Evolutionary conservation across 2,113 vertebrate genomes (phyloP), one percentile per base, ranked within the genome.

Genomic region (Neolamprologus sp.): DNA sequence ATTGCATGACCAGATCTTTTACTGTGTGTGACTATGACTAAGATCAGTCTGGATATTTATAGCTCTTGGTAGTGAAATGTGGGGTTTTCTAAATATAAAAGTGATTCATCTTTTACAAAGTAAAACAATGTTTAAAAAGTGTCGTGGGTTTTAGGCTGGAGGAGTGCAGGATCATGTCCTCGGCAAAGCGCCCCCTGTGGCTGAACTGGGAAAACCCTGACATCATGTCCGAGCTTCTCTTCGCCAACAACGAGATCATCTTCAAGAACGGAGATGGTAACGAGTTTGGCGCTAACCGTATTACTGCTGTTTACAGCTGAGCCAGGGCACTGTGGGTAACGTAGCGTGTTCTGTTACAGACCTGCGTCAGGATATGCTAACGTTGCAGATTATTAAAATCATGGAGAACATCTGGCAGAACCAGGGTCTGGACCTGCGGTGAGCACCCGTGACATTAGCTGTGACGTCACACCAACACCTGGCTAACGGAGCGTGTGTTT

Each of bases 371-470:
- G 98, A 99, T 89, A 99, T 99, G 98, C 78, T 99, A 87, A 99
- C 98, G 8, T 97, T 99, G 90, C 98, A 99, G 88, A 99, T 99
- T 90, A 98, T 99, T 82, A 97, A 97, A 90, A 99, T 99, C 91
- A 99, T 99, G 98, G 98, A 99, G 95, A 99, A 98, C 94, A 99
- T 99, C 94, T 99, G 98, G 98, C 98, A 99, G 95, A 99, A 98
- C 94, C 98, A 99, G 91, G 98, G 98, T 26, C 97, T 99, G 91
- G 98, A 99, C 95, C 97, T 99, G 89, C 97, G 98, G 98, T 98
- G 84, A 92, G 91, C 1, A 3, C 33, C 17, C 9, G 12, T 86
- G 2, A 58, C 80, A 71, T 83, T 42, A 4, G 1, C 55, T 16
- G 6, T 82, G 84, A 89, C 14, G 49, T 75, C 65, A 68, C 53